Conservation (phyloP, 2,888 invertebrate genomes). For the Acleris literana region DNA sequence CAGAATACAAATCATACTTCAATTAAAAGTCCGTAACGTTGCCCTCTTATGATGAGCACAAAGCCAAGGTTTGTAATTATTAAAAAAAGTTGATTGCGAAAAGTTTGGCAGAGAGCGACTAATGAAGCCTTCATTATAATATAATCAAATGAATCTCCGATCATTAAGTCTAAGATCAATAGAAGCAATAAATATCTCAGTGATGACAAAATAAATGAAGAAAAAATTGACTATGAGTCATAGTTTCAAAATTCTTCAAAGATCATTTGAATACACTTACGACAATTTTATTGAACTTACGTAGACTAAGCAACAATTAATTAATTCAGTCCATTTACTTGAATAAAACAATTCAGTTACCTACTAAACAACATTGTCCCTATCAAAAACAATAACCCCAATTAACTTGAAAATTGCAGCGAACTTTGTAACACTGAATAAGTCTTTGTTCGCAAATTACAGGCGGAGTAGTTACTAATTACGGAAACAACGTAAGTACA, state of each 20-base stretch:
- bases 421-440: conserved; percentile 15
- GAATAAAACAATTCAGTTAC: background rate
- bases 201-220: background rate
- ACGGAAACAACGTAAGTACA: background rate
- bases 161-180: background rate
- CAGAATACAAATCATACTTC: conserved; percentile 7
- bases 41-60: conserved; percentile 7
- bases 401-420: conserved; percentile 16
- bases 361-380: background rate
- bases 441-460: conserved; percentile 28
- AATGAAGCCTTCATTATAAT: conserved; percentile 17
- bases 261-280: background rate
- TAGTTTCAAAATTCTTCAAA: background rate
- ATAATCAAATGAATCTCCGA: conserved; percentile 21
- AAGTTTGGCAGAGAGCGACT: conserved; percentile 22
- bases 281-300: background rate
- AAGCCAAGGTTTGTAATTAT: conserved; percentile 24
- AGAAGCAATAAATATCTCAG: conserved; percentile 15
- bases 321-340: background rate
- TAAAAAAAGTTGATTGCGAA: conserved; percentile 21
- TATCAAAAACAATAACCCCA: conserved; percentile 14
- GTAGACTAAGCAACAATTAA: background rate
- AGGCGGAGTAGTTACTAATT: conserved; percentile 28
- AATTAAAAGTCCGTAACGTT: conserved; percentile 22
- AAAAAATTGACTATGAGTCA: background rate